Conservation (phyloP, 2,888 invertebrate genomes). For the Coelinius sp. region DNA sequence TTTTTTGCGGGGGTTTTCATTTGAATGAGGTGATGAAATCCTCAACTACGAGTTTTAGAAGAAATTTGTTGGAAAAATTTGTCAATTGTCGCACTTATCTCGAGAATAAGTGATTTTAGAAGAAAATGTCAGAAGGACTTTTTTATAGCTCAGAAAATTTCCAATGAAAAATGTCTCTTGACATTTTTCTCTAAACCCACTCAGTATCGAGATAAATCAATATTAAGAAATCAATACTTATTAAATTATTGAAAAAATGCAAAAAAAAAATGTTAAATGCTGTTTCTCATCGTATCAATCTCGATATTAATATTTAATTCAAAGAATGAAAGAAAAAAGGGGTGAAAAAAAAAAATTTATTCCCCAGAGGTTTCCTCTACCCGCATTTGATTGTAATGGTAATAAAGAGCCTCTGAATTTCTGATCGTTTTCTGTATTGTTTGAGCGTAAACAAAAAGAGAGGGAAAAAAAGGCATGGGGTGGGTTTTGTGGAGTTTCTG, state of each 20-base stretch:
- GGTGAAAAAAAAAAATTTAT: constrained; percentile 5
- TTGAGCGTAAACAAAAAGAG: constrained; percentile 9
- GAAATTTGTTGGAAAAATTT: not conserved
- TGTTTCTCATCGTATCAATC: not conserved
- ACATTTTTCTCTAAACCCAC: no score
- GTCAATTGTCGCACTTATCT: not conserved
- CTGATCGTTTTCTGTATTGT: constrained; percentile 34
- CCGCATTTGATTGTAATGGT: constrained; percentile 33
- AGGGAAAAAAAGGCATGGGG: not conserved
- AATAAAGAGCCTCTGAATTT: constrained; percentile 33
- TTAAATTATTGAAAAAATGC: no score
- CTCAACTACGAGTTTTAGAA: not conserved
- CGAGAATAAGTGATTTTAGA: no score
- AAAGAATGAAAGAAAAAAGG: not conserved
- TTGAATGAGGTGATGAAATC: constrained; percentile 1
- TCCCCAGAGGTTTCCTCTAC: not conserved
- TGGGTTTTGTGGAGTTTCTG: constrained; percentile 21
- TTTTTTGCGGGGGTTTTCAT: not conserved
- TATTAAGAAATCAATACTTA: no score
- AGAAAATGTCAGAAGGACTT: no score
- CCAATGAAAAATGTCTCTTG: no score
- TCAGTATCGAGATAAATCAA: no score
- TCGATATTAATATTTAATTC: not conserved
- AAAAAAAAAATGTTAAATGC: no score
- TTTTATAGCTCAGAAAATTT: no score